Percentiles rank a stretch among this genome's conserved stretches.
phyloP scores from a whole-genome alignment of 2,797 vertebrate species.

The Rhinichthys osculus region DNA sequence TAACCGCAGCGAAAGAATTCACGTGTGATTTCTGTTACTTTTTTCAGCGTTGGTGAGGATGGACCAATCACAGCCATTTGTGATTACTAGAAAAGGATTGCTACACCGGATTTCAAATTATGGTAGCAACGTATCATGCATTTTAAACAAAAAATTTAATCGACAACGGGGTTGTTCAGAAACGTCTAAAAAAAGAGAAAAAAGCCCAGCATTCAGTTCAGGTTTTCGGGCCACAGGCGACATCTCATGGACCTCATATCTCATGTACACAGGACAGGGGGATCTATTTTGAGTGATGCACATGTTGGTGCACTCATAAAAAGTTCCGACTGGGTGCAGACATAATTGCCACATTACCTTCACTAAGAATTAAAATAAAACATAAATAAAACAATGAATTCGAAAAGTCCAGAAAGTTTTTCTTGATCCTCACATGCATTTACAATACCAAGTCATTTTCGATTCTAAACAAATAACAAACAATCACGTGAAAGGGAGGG shows the following conservation, averaged over 20 bases:
- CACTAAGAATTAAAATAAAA: background rate
- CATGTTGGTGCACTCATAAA: background rate
- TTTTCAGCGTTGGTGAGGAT: background rate
- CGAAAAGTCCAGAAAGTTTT: background rate
- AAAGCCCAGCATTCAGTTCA: too few species aligned
- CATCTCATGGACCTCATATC: background rate
- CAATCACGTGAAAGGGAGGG: background rate
- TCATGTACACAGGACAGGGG: background rate
- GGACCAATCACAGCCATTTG: background rate
- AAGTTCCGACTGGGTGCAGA: background rate
- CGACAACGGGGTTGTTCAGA: too few species aligned
- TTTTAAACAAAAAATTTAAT: too few species aligned
- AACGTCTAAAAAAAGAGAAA: background rate
- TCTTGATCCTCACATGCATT: background rate
- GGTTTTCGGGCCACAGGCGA: background rate
- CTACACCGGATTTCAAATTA: background rate
- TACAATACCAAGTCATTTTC: background rate
- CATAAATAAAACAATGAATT: background rate
- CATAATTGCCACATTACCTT: too few species aligned
- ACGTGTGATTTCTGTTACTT: too few species aligned
- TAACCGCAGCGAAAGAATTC: background rate
- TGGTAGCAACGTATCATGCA: background rate
- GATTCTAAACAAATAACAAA: background rate
- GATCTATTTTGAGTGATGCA: slow-evolving; percentile 13
- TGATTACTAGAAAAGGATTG: background rate